Evolutionary conservation across 2,797 vertebrate genomes (phyloP).

Genomic region (Urophycis tenuis): DNA sequence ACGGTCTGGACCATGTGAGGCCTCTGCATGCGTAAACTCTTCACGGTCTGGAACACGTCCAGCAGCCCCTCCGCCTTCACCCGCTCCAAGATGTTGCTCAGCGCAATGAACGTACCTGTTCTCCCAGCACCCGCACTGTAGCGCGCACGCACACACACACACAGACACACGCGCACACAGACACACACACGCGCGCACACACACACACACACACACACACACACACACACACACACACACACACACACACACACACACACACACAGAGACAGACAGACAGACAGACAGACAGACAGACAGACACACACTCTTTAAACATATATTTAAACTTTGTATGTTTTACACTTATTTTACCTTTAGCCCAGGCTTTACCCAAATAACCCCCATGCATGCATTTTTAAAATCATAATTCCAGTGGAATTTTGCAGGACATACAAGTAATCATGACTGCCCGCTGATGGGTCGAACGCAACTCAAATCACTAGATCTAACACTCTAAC

Average conservation of each 20-base stretch:
- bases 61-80: conserved; percentile 95
- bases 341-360: neutral
- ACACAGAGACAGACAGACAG: neutral
- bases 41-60: conserved; percentile 97
- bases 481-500: neutral
- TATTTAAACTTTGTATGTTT: too few species aligned
- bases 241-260: neutral
- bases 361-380: too few species aligned
- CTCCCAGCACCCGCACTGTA: conserved; percentile 90
- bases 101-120: conserved; percentile 94
- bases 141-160: conserved; percentile 17
- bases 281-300: neutral
- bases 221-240: too few species aligned
- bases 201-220: too few species aligned
- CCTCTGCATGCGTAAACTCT: conserved; percentile 96
- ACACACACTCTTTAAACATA: too few species aligned
- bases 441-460: neutral
- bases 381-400: too few species aligned
- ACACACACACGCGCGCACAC: neutral
- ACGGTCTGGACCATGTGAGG: conserved; percentile 98
- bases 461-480: neutral
- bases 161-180: neutral
- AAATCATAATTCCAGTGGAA: too few species aligned
- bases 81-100: conserved; percentile 96
- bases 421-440: too few species aligned